These are phyloP conservation scores for Dasypolia templi DNA, from an alignment of 2,888 invertebrate genomes.

Conservation along the genomic window DNA sequence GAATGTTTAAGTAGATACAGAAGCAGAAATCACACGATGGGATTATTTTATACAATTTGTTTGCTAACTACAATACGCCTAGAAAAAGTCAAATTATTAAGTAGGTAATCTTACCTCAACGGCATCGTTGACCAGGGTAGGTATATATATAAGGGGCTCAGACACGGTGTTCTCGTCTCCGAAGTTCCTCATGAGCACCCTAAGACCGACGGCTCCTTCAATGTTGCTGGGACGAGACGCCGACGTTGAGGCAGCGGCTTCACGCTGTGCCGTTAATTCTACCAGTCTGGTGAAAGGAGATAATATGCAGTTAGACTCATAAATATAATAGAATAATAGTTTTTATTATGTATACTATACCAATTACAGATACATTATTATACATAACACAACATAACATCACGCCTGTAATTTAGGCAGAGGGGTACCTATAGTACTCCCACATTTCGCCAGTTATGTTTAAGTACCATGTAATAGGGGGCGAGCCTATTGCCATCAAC, in stretches of 20 bases:
- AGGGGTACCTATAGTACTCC: too few relatives aligned
- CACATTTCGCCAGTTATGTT: too few relatives aligned
- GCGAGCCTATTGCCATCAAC: too few relatives aligned
- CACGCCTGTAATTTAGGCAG: too few relatives aligned
- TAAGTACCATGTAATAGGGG: too few relatives aligned
- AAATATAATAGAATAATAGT: too few relatives aligned
- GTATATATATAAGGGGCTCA: constrained; percentile 89
- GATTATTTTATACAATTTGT: not conserved
- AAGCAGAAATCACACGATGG: not conserved
- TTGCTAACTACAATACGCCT: not conserved
- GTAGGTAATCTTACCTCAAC: constrained; percentile 79
- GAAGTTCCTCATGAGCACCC: constrained; percentile 91
- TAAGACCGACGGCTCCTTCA: constrained; percentile 86
- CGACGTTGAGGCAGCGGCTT: constrained; percentile 83
- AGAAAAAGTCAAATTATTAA: not conserved
- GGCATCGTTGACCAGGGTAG: constrained; percentile 88
- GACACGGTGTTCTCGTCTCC: constrained; percentile 90
- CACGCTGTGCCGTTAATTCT: constrained; percentile 88
- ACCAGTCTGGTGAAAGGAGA: constrained; percentile 78
- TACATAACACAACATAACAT: too few relatives aligned
- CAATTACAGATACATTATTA: too few relatives aligned
- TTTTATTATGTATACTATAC: too few relatives aligned
- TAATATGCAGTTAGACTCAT: not conserved
- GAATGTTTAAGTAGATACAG: not conserved
- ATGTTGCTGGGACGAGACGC: constrained; percentile 69